Base-by-base conservation (phyloP, 1,140 invertebrate genomes). In the Uloborus diversus region DNA sequence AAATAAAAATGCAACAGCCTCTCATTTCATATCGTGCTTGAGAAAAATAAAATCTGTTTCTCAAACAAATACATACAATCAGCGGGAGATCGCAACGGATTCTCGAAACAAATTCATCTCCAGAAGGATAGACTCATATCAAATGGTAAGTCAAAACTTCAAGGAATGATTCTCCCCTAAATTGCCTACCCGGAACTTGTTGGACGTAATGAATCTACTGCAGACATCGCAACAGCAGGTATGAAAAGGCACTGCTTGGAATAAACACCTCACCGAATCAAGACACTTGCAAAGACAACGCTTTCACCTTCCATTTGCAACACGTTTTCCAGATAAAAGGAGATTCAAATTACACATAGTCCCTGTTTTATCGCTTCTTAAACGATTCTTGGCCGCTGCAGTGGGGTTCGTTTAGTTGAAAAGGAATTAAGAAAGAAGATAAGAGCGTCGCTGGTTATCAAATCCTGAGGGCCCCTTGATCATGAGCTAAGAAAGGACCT, bases 261-360 rank as follows among this genome's bases (percentile, higher is more conserved):
- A 73, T n/a, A n/a, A n/a, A n/a, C 35, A 49, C 69, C 49, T 59
- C 69, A 42, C 33, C 4, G 33, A 30, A 89, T 99, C 96, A 87
- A 95, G n/a, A 97, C 2, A 99, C 91, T n/a, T 59, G 95, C 96
- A 85, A 97, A 92, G 70, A 98, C 87, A 82, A 94, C 89, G 80
- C 94, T 93, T 27, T 33, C 33, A 61, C 37, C 56, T 13, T 62
- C 37, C 57, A 62, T 62, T 73, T 62, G 37, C 57, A 56, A 73
- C 57, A 73, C 57, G 57, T 62, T 73, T 73, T 73, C 56, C 57
- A 42, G 70, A 62, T 73, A 62, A 35, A 47, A 62, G 57, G 57
- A 73, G 32, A 61, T 73, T 61, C 70, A 62, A 49, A 62, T 73
- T 61, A 30, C 53, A 59, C 49, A 62, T 20, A 37, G 56, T 49